These are phyloP conservation scores for Drosophila navojoa DNA, from an alignment of 1,140 invertebrate genomes.

Conservation along the genomic window DNA sequence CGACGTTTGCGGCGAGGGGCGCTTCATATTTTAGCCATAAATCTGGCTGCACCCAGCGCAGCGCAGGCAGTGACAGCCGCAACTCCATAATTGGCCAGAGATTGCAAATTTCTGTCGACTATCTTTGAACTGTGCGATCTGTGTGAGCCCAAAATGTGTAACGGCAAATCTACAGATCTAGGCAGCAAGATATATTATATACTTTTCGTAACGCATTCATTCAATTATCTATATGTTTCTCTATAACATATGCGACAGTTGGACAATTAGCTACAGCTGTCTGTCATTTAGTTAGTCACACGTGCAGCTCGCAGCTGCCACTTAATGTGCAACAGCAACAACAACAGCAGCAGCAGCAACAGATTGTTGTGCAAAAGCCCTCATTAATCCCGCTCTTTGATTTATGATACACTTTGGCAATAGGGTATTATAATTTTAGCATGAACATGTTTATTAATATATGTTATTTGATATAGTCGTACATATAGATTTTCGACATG, in stretches of 20 bases:
- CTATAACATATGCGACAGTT: slow-evolving; percentile 6
- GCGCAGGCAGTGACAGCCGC: slow-evolving; percentile 4
- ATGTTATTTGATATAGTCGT: too few relatives aligned
- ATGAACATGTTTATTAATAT: too few relatives aligned
- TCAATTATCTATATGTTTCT: background rate
- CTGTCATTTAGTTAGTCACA: slow-evolving; percentile 24
- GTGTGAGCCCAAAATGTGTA: slow-evolving; percentile 25
- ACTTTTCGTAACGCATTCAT: too few relatives aligned
- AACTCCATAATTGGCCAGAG: slow-evolving; percentile 31
- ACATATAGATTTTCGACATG: too few relatives aligned
- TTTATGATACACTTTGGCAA: background rate
- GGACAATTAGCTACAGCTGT: slow-evolving; percentile 7
- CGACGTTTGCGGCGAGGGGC: background rate
- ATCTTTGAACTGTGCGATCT: slow-evolving; percentile 20
- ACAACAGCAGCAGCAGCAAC: background rate
- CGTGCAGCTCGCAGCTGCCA: slow-evolving; percentile 9
- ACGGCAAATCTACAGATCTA: background rate
- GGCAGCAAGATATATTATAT: too few relatives aligned
- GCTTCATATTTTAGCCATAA: slow-evolving; percentile 38
- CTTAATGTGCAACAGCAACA: slow-evolving; percentile 15
- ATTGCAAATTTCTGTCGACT: slow-evolving; percentile 21
- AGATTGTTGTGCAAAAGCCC: slow-evolving; percentile 18
- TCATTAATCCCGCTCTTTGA: slow-evolving; percentile 28
- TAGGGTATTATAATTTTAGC: background rate
- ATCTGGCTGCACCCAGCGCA: slow-evolving; percentile 29